Percentiles rank a stretch among this genome's conserved stretches.
These are phyloP conservation scores for Calameuta pallipes DNA, from an alignment of 2,888 invertebrate genomes.

Conservation along the genomic window DNA sequence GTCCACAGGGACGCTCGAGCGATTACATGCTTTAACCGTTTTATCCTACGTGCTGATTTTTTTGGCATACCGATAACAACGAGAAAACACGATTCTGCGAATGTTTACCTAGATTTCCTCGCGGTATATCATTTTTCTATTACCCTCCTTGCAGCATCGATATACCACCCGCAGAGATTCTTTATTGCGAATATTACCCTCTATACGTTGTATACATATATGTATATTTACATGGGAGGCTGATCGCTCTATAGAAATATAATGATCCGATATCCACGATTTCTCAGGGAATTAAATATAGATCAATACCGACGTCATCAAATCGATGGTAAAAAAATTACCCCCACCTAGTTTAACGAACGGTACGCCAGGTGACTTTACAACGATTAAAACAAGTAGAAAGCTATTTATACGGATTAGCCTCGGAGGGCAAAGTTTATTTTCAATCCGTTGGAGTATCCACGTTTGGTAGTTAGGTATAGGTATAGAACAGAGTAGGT, in stretches of 20 bases:
- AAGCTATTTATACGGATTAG: slow-evolving; percentile 51
- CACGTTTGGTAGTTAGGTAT: slow-evolving; percentile 12
- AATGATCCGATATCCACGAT: not conserved
- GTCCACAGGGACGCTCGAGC: slow-evolving; percentile 22
- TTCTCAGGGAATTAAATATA: not conserved
- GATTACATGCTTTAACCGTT: slow-evolving; percentile 28
- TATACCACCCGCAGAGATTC: not conserved
- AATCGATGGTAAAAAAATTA: not conserved
- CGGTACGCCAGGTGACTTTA: not conserved
- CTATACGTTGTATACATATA: not conserved
- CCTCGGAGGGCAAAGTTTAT: slow-evolving; percentile 46
- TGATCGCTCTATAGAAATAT: not conserved
- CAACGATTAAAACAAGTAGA: slow-evolving; percentile 38
- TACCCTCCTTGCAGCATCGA: not conserved
- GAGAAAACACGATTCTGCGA: slow-evolving; percentile 19
- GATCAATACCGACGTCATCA: not conserved
- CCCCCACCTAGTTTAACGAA: not conserved
- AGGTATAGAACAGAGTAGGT: not conserved
- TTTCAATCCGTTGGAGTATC: slow-evolving; percentile 48
- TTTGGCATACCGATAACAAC: slow-evolving; percentile 17
- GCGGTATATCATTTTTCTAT: not conserved
- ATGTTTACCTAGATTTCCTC: not conserved
- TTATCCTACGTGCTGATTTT: slow-evolving; percentile 27
- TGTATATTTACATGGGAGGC: not conserved
- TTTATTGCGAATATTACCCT: not conserved